Percentiles rank a stretch among this genome's conserved stretches.
These are phyloP conservation scores for Aramus guarauna DNA, from an alignment of 2,113 vertebrate species.

Conservation along the genomic window DNA sequence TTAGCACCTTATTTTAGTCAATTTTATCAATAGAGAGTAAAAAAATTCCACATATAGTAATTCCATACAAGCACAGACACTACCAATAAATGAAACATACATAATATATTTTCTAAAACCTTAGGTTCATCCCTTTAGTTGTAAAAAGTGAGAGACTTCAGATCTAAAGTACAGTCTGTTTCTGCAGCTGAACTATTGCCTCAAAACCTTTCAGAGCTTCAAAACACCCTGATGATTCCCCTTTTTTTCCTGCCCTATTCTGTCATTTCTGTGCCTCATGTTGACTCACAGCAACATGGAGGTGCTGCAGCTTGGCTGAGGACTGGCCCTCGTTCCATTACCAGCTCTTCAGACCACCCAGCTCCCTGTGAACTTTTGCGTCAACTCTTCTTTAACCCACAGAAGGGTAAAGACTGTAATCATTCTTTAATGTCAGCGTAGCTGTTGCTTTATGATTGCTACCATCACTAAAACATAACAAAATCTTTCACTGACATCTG, in stretches of 20 bases:
- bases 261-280: neutral
- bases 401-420: neutral
- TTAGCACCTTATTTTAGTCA: neutral
- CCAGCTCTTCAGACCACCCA: neutral
- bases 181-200: neutral
- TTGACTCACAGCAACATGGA: neutral
- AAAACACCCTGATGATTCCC: neutral
- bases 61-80: neutral
- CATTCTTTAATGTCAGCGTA: neutral
- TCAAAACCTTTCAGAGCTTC: neutral
- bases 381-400: conserved; percentile 4
- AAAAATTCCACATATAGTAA: neutral
- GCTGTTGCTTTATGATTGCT: neutral
- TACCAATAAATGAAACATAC: neutral
- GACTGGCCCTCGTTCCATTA: neutral
- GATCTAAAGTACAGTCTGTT: neutral
- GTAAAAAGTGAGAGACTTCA: neutral
- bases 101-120: neutral
- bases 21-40: neutral
- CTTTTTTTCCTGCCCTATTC: neutral
- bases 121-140: neutral
- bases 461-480: neutral
- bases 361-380: neutral
- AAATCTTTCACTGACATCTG: conserved; percentile 11
- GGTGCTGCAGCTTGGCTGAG: neutral